Conservation (phyloP, 2,113 vertebrate genomes). For the Cnemophilus loriae region DNA sequence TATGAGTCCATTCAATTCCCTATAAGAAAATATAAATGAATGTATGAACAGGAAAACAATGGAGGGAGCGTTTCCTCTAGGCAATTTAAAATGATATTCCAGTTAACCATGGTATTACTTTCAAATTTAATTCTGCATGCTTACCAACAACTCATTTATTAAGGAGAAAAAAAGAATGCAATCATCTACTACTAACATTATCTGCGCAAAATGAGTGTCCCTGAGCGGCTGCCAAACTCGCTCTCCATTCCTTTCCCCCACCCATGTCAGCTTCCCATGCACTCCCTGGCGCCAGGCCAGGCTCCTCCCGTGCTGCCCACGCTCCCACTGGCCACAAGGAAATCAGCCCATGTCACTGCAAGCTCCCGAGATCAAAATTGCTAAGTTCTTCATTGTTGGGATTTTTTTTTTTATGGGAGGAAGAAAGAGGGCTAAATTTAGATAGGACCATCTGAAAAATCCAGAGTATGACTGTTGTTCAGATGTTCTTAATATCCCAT, state of each 20-base stretch:
- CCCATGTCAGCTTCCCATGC: constrained; percentile 93
- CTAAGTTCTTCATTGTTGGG: not conserved
- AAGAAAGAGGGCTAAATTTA: constrained; percentile 40
- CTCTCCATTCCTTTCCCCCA: constrained; percentile 67
- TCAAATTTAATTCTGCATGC: not conserved
- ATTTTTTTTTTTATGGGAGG: not conserved
- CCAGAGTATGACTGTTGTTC: not conserved
- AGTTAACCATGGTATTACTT: not conserved
- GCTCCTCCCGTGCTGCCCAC: constrained; percentile 54
- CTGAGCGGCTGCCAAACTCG: constrained; percentile 30
- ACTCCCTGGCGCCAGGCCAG: constrained; percentile 78
- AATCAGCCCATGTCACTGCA: constrained; percentile 43
- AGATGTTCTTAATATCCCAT: not conserved
- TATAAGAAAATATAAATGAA: constrained; percentile 55
- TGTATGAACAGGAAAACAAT: not conserved
- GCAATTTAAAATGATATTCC: not conserved
- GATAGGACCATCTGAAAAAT: not conserved
- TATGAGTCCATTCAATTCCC: constrained; percentile 98
- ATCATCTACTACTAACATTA: not conserved
- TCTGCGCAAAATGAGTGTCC: not conserved
- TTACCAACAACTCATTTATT: not conserved
- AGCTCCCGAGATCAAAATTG: constrained; percentile 25
- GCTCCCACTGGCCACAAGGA: constrained; percentile 62
- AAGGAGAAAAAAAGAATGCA: not conserved
- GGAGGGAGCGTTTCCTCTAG: not conserved